Conservation (phyloP, 2,888 invertebrate genomes). For the Calliphora vomitoria region DNA sequence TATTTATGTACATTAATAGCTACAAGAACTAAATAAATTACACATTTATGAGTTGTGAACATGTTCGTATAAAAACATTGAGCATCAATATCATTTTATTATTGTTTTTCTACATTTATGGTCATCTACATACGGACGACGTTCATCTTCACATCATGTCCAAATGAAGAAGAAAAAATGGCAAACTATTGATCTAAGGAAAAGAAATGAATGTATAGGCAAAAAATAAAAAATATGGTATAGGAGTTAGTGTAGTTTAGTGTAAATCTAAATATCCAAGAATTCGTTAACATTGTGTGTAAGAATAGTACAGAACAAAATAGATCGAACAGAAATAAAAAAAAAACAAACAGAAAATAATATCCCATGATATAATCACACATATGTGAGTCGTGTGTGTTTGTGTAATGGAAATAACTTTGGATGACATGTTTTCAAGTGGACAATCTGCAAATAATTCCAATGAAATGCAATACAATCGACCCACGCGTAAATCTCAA, state of each 20-base stretch:
- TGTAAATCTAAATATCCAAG: constrained; percentile 59
- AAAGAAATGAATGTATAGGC: not conserved
- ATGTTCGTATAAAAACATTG: constrained; percentile 55
- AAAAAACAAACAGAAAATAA: constrained; percentile 39
- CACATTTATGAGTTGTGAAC: constrained; percentile 70
- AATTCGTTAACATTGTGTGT: constrained; percentile 65
- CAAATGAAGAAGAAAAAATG: constrained; percentile 43
- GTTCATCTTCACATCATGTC: constrained; percentile 16
- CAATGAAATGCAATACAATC: constrained; percentile 67
- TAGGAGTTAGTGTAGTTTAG: constrained; percentile 7
- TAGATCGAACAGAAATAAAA: not conserved
- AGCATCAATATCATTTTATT: constrained; percentile 53
- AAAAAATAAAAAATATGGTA: not conserved
- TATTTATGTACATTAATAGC: constrained; percentile 53
- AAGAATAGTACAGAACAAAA: constrained; percentile 10
- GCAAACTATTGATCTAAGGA: constrained; percentile 17
- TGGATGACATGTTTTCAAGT: constrained; percentile 67
- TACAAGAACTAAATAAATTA: constrained; percentile 66
- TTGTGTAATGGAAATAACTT: constrained; percentile 62
- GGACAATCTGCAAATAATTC: constrained; percentile 69
- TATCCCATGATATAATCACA: constrained; percentile 64
- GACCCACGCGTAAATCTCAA: constrained; percentile 64
- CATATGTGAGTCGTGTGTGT: not conserved
- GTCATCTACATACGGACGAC: constrained; percentile 30
- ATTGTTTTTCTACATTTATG: constrained; percentile 42